Evolutionary conservation across 2,113 vertebrate genomes (phyloP).

Genomic region (Phycodurus eques): DNA sequence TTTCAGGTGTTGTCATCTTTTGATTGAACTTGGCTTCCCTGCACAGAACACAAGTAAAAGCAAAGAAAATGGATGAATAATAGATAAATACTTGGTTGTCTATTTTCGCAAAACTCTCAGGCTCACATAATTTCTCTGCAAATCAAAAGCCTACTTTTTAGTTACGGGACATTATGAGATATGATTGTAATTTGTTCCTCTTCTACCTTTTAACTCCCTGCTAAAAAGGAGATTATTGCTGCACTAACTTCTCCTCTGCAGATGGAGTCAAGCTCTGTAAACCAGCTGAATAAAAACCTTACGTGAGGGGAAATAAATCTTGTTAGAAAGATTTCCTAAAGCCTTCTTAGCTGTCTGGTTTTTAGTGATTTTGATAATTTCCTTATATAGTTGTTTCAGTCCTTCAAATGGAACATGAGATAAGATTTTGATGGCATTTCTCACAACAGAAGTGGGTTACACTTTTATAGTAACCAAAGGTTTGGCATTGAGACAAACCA

Average conservation of each 20-base stretch:
- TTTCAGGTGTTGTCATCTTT: not conserved
- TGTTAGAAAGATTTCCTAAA: slow-evolving; percentile 55
- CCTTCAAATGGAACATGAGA: not conserved
- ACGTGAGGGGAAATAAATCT: slow-evolving; percentile 40
- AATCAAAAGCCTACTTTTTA: not conserved
- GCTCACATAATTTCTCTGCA: not conserved
- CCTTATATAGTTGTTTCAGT: not conserved
- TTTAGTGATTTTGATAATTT: slow-evolving; percentile 2
- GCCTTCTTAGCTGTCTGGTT: slow-evolving; percentile 42
- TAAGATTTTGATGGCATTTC: not conserved
- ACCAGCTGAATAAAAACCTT: slow-evolving; percentile 42
- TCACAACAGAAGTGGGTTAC: slow-evolving; percentile 1
- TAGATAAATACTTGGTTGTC: too few relatives aligned
- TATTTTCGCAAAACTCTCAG: too few relatives aligned
- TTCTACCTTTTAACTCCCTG: slow-evolving; percentile 19
- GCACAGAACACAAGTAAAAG: too few relatives aligned
- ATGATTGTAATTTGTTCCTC: not conserved
- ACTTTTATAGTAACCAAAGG: slow-evolving; percentile 6
- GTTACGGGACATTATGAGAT: not conserved
- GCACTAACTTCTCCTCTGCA: slow-evolving; percentile 1
- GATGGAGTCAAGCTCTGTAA: slow-evolving; percentile 27
- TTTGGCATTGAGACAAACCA: slow-evolving; percentile 32
- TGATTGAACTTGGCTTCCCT: not conserved
- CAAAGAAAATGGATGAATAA: too few relatives aligned
- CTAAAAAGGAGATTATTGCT: slow-evolving; percentile 45